Evolutionary conservation across 2,888 invertebrate species (phyloP), one percentile per base, ranked within the genome.

Genomic region (Tanytarsus gracilentus): DNA sequence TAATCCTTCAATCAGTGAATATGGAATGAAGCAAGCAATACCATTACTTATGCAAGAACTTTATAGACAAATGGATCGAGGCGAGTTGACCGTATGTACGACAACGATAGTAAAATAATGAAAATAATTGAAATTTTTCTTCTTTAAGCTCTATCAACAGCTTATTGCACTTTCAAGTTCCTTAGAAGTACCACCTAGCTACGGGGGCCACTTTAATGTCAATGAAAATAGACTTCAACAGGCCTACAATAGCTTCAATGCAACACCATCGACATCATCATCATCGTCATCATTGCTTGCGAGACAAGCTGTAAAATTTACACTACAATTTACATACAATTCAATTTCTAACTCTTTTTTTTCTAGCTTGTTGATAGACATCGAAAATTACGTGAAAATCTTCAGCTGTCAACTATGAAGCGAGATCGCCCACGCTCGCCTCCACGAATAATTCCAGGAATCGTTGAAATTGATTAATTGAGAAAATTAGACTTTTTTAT

Each of bases 1-100:
- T 68, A 79, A 82, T 75, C 84, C 84, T 29, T 77, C 76, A 63
- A 75, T 82, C 69, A 79, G 73, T 61, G 80, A 80, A 59, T 74
- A 75, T 62, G 81, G 84, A 69, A 76, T 84, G 30, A 74, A 79
- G 5, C 78, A 79, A 64, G 76, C 82, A 69, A 72, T 84, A 66
- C 83, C 84, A 8, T 68, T 69, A 11, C 75, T 83, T 64, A 67
- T 78, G 60, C 72, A 76, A 63, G 73, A 75, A 56, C 74, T 85
- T 56, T 80, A 80, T 69, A 77, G 78, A 65, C 77, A 83, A 65
- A 79, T 83, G 67, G 78, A 72, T 61, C 68, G 66, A 56, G 70
- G 70, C n/a, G 69, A 72, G 66, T 69, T 71, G 40, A 68, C 70
- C 55, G 72, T 68, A 63, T 64, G 65, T 48, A 36, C n/a, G n/a